Evolutionary conservation across 1,140 invertebrate species (phyloP).

Genomic region (Drosophila suzukii): DNA sequence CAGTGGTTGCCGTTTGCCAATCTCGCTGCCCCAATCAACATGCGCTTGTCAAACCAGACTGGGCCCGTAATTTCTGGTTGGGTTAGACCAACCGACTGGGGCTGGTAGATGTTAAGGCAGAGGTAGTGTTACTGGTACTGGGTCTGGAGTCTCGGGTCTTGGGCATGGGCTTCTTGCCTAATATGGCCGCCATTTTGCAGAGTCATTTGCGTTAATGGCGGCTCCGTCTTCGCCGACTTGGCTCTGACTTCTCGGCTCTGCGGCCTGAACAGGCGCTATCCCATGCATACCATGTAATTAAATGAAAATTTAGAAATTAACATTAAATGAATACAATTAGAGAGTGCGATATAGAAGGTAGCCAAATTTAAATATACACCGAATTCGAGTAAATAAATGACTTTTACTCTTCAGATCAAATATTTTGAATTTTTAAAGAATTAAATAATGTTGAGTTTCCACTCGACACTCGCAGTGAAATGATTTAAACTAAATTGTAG

Average conservation of each 20-base stretch:
- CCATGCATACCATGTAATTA: slow-evolving; percentile 36
- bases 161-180: slow-evolving; percentile 65
- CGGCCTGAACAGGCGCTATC: slow-evolving; percentile 7
- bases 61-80: slow-evolving; percentile 52
- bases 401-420: no score
- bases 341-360: background rate
- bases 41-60: slow-evolving; percentile 69
- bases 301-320: slow-evolving; percentile 50
- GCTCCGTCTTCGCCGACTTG: slow-evolving; percentile 43
- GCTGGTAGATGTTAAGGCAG: slow-evolving; percentile 6
- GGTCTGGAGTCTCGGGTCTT: slow-evolving; percentile 12
- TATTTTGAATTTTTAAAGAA: no score
- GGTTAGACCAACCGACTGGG: slow-evolving; percentile 37
- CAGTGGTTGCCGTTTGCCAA: slow-evolving; percentile 63
- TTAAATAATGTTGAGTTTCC: no score
- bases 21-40: slow-evolving; percentile 79
- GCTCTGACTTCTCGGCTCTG: slow-evolving; percentile 15
- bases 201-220: slow-evolving; percentile 82
- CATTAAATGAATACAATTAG: slow-evolving; percentile 25
- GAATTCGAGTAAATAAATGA: no score
- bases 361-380: background rate
- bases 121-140: slow-evolving; percentile 1
- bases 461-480: no score
- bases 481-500: background rate
- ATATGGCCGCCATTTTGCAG: slow-evolving; percentile 80